Evolutionary conservation across 2,113 vertebrate species (phyloP).

Genomic region (Cygnus atratus): DNA sequence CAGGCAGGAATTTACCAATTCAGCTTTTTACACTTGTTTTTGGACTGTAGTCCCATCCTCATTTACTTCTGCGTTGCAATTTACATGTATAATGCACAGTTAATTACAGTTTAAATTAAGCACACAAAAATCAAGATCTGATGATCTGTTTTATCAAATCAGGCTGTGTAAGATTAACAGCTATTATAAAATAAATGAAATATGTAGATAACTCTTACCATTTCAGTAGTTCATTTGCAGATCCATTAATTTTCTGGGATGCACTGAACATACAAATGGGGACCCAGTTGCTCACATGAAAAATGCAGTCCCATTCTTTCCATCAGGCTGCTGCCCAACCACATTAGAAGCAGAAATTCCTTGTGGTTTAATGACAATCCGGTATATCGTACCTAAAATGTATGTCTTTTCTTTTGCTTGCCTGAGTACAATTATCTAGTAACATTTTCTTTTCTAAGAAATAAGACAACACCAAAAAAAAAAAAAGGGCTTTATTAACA

Average conservation of each 20-base stretch:
- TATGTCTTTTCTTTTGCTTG: background rate
- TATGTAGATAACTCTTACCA: constrained; percentile 17
- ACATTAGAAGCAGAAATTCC: background rate
- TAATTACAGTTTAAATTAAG: constrained; percentile 58
- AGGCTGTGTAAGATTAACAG: constrained; percentile 18
- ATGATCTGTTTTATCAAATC: constrained; percentile 46
- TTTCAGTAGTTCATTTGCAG: background rate
- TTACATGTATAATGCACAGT: constrained; percentile 11
- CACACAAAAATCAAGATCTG: constrained; percentile 36
- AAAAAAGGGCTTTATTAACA: background rate
- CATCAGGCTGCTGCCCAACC: background rate
- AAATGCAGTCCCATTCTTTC: background rate
- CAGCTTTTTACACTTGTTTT: background rate
- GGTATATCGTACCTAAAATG: background rate
- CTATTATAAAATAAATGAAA: constrained; percentile 45
- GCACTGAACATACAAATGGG: background rate
- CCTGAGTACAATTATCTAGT: background rate
- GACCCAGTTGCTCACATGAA: background rate
- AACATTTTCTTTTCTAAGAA: background rate
- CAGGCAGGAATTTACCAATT: background rate
- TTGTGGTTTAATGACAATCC: background rate
- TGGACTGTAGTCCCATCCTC: background rate
- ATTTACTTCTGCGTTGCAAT: background rate
- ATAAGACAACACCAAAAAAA: background rate
- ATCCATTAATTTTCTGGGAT: constrained; percentile 2